Conservation (phyloP, 2,797 vertebrate genomes). For the Schizopygopsis pylzovi region DNA sequence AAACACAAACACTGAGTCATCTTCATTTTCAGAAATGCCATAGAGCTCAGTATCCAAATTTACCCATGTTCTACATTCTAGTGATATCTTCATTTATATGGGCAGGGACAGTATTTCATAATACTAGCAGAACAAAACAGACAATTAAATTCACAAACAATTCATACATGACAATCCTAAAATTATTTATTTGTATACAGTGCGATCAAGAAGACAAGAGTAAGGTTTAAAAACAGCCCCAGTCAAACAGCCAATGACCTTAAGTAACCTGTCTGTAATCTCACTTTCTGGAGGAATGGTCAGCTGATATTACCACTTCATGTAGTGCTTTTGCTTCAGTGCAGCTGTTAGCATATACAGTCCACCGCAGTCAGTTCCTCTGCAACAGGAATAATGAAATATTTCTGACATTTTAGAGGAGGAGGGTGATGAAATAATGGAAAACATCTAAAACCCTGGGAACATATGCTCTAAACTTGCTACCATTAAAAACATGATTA, state of each 20-base stretch:
- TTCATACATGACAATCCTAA: not conserved
- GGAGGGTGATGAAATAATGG: constrained; percentile 41
- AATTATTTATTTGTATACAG: not conserved
- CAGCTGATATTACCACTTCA: constrained; percentile 45
- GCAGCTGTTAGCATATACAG: constrained; percentile 29
- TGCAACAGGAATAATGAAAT: constrained; percentile 13
- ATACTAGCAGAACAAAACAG: constrained; percentile 5
- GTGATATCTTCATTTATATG: not conserved
- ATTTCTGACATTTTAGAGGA: not conserved
- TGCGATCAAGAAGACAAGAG: not conserved
- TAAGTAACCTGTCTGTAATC: constrained; percentile 35
- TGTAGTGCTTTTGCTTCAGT: not conserved
- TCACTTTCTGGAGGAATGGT: constrained; percentile 57
- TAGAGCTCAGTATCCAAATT: not conserved
- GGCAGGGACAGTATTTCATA: not conserved
- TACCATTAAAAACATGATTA: not conserved
- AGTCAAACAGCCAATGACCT: not conserved
- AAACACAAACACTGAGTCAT: constrained; percentile 24
- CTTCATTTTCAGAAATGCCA: not conserved
- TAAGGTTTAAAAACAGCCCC: constrained; percentile 16
- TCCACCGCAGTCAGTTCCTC: not conserved
- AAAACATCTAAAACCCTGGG: not conserved
- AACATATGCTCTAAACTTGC: not conserved
- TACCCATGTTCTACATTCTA: not conserved
- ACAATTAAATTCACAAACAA: not conserved